Conservation (phyloP, 2,888 invertebrate species). For the Cosmia trapezina region DNA sequence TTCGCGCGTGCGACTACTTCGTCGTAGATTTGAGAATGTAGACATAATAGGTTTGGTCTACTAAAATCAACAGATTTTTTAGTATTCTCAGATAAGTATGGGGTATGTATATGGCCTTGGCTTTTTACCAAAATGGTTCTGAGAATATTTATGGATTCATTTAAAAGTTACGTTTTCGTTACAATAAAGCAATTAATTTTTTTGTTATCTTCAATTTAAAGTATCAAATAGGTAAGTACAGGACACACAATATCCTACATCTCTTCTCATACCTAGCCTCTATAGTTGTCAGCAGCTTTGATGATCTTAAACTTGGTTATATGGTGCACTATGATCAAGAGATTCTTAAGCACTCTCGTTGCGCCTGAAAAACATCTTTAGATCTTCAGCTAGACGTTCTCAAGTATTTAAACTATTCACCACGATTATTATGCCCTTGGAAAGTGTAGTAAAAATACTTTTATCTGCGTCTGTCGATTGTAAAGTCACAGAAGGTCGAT, state of each 20-base stretch:
- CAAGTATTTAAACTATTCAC: neutral
- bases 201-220: neutral
- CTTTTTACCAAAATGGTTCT: no score
- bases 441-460: conserved; percentile 21
- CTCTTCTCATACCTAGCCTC: no score
- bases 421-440: conserved; percentile 16
- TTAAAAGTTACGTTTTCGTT: neutral
- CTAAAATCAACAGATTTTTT: neutral
- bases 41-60: conserved; percentile 11
- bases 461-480: conserved; percentile 36
- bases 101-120: neutral
- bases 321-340: no score
- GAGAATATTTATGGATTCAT: neutral
- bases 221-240: neutral
- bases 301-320: no score
- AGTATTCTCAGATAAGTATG: neutral
- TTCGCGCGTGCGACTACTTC: conserved; percentile 22
- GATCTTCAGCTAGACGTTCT: no score
- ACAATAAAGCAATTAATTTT: neutral
- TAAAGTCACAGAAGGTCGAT: conserved; percentile 48
- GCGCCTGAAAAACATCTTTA: no score
- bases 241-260: neutral
- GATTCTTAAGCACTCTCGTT: no score
- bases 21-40: conserved; percentile 17
- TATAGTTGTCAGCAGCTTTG: no score